Base-by-base conservation (phyloP, 2,797 vertebrate genomes). In the Podargus strigoides region DNA sequence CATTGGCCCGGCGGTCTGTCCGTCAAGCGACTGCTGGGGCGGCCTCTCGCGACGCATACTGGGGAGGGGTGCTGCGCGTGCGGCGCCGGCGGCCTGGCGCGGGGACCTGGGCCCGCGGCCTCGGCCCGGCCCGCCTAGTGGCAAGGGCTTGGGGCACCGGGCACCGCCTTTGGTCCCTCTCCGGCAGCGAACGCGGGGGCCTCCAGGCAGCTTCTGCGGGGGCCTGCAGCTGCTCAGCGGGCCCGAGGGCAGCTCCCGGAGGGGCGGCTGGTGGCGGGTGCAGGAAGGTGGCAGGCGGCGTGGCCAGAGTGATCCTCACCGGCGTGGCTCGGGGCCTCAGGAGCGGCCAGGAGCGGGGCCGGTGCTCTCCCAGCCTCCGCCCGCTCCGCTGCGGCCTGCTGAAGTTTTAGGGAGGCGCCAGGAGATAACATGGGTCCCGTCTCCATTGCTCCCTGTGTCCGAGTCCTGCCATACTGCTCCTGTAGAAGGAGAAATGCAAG, bases 401-500 rank as follows among this genome's bases (percentile, higher is more conserved):
- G 39, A 10, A 14, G 56, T 3, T 7, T 1, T 2, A 7, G 47
- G 46, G 7, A 10, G 56, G 36, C 10, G 36, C 15, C 3, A 1
- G 46, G 42, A 21, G 53, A 9, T 8, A 62, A 6, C 12, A 12
- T 4, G 36, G 42, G 20, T 5, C 47, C 20, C 3, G 3, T 5
- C 15, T 21, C 14, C 17, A 2, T 13, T 2, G 64, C 42, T 9
- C 14, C 21, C 34, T 2, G 6, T 1, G 59, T 11, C 1, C 6
- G 2, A 5, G 42, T 24, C 42, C 42, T 23, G 12, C 46, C 52
- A 0, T 4, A 3, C 73, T 3, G 60, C 30, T 7, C 12, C 2
- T 2, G n/a, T 1, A 3, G 28, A 3, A 17, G 24, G n/a, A 17
- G 37, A 13, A 34, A 19, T 1, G 6, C 32, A 3, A 13, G 44